These are phyloP conservation scores for Epizoanthus scotinus DNA, from an alignment of 92 coral and sea anemone genomes.

Conservation along the genomic window DNA sequence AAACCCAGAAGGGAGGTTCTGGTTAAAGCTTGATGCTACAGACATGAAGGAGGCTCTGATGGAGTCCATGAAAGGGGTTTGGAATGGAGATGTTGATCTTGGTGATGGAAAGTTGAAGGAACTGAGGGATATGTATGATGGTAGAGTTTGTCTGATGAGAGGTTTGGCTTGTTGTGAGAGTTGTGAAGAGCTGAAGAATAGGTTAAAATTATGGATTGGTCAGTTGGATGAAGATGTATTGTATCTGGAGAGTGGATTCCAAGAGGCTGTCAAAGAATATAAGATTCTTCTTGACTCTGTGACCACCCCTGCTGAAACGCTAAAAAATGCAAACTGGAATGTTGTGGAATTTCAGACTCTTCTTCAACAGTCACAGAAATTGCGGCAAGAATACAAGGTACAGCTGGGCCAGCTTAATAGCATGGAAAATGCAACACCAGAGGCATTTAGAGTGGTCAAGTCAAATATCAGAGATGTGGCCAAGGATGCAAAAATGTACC, in stretches of 20 bases:
- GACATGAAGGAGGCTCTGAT: constrained; percentile 34
- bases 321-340: constrained; percentile 49
- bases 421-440: constrained; percentile 27
- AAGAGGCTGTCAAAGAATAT: constrained; percentile 22
- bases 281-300: constrained; percentile 29
- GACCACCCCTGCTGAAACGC: constrained; percentile 43
- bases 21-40: constrained; percentile 34
- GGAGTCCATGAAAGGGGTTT: constrained; percentile 42
- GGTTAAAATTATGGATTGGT: constrained; percentile 11
- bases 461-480: constrained; percentile 19
- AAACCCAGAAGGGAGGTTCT: constrained; percentile 30
- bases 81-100: constrained; percentile 39
- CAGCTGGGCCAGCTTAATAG: constrained; percentile 15
- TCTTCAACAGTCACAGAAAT: constrained; percentile 29
- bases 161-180: background rate
- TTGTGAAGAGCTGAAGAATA: constrained; percentile 13
- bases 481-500: constrained; percentile 23
- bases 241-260: constrained; percentile 38
- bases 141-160: constrained; percentile 24
- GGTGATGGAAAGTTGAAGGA: constrained; percentile 8
- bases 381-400: constrained; percentile 15
- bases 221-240: constrained; percentile 21
- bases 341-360: constrained; percentile 46
- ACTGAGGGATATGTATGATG: background rate
- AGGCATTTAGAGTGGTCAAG: constrained; percentile 16